Evolutionary conservation across 2,113 vertebrate species (phyloP).

Genomic region (Butorides virescens): DNA sequence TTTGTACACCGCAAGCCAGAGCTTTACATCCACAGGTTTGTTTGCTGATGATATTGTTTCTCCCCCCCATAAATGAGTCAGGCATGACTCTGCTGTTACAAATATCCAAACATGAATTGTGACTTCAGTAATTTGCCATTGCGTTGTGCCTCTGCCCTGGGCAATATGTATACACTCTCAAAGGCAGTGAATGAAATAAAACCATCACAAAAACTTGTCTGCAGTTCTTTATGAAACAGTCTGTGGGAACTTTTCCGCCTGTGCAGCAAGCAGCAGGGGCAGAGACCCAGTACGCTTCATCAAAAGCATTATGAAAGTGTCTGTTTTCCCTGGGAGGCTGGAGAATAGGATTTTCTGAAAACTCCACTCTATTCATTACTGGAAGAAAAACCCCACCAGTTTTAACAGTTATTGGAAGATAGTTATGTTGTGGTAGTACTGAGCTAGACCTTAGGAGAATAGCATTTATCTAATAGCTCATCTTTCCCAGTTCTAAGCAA

Average conservation of each 20-base stretch:
- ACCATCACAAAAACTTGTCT: background rate
- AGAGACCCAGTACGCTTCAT: background rate
- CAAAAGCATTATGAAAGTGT: background rate
- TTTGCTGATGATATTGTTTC: background rate
- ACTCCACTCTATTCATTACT: background rate
- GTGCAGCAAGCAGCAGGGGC: background rate
- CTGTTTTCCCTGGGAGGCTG: background rate
- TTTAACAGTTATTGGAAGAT: background rate
- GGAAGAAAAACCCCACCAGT: background rate
- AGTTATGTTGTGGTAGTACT: background rate
- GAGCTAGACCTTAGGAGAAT: background rate
- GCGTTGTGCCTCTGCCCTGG: background rate
- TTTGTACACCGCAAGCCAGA: background rate
- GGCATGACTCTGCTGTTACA: background rate
- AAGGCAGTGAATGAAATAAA: constrained; percentile 5
- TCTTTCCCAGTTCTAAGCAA: background rate
- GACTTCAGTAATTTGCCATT: background rate
- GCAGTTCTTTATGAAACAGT: background rate
- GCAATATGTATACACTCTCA: background rate
- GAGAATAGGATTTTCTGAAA: background rate
- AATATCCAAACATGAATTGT: background rate
- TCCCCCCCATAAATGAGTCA: background rate
- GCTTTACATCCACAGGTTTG: background rate
- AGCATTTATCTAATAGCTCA: background rate
- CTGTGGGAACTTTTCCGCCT: background rate